Percentiles rank a stretch among this genome's conserved stretches.
phyloP scores from a whole-genome alignment of 2,797 vertebrate genomes.

The Schizopygopsis pylzovi region DNA sequence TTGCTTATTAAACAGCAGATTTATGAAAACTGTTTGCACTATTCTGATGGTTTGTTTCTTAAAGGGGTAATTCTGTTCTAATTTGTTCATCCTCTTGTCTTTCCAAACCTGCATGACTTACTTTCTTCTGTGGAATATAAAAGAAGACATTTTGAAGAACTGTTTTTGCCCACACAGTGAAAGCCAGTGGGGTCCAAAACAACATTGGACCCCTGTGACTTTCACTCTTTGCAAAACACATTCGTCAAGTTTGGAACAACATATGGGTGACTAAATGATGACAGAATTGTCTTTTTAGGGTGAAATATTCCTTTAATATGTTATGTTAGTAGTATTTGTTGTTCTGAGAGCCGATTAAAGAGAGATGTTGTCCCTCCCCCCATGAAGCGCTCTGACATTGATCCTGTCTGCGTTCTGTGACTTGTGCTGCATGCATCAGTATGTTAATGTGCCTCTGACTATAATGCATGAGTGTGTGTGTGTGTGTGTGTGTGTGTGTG shows the following conservation, averaged over 20 bases:
- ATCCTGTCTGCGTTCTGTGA: conserved; percentile 42
- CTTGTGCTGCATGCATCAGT: conserved; percentile 47
- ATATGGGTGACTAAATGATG: not conserved
- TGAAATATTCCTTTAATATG: not conserved
- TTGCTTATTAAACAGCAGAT: not conserved
- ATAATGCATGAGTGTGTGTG: conserved; percentile 30
- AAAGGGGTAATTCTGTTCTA: not conserved
- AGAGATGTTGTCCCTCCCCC: conserved; percentile 26
- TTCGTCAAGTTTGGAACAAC: not conserved
- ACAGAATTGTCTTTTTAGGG: not conserved
- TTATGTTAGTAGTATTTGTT: not conserved
- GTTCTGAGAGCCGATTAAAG: not conserved
- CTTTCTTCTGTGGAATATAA: not conserved
- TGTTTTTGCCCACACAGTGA: not conserved
- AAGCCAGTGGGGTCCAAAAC: not conserved
- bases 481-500: conserved; percentile 42
- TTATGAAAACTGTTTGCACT: not conserved
- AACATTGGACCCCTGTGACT: not conserved
- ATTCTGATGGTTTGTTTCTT: not conserved
- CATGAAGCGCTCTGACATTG: conserved; percentile 28
- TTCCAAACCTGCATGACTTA: not conserved
- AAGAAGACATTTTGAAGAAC: not conserved
- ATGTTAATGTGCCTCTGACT: conserved; percentile 48
- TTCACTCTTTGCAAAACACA: not conserved
- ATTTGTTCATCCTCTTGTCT: not conserved